Evolutionary conservation across 2,797 vertebrate genomes (phyloP).

Genomic region (Sandelia bainsii): DNA sequence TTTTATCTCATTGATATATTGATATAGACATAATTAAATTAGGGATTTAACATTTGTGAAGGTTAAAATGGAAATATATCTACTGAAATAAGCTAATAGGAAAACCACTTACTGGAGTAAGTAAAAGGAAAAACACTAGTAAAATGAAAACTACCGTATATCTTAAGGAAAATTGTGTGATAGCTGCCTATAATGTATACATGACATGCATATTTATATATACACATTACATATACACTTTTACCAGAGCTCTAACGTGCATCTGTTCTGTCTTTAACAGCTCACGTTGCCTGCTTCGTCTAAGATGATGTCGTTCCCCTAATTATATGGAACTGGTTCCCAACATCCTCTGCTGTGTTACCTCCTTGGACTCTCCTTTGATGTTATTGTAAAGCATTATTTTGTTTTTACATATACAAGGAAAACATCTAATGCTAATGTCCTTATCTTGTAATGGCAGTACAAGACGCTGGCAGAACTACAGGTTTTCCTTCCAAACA

Average conservation of each 20-base stretch:
- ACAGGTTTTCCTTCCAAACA: conserved; percentile 81
- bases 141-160: neutral
- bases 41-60: neutral
- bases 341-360: conserved; percentile 32
- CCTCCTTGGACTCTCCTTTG: conserved; percentile 38
- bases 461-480: conserved; percentile 74
- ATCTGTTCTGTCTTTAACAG: conserved; percentile 61
- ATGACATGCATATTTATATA: neutral
- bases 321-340: conserved; percentile 44
- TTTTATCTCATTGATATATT: neutral
- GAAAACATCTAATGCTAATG: conserved; percentile 61
- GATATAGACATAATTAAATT: too few species aligned
- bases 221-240: too few species aligned
- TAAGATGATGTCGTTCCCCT: conserved; percentile 31
- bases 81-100: too few species aligned
- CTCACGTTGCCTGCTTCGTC: conserved; percentile 36
- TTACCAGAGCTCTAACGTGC: conserved; percentile 19
- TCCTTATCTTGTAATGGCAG: conserved; percentile 67
- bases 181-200: neutral
- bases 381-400: conserved; percentile 22
- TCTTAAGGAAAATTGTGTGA: neutral
- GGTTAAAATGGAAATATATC: neutral
- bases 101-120: neutral
- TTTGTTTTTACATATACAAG: conserved; percentile 17
- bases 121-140: neutral